Evolutionary conservation across 2,797 vertebrate genomes (phyloP).

Genomic region (Rallus crepitans): DNA sequence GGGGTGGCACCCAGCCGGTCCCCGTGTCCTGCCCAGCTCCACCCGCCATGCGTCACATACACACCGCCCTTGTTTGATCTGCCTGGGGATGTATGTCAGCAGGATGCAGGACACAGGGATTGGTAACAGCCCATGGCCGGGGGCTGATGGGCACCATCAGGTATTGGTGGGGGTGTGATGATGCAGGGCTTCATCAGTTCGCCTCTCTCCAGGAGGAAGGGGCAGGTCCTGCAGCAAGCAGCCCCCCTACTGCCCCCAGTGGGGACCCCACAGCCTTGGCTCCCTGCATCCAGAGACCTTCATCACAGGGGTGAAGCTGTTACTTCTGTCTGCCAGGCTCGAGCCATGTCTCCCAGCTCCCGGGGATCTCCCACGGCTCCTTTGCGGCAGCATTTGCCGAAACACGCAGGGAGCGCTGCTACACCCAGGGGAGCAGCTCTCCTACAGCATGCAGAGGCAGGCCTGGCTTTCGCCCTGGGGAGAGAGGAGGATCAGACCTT

Average conservation of each 20-base stretch:
- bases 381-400: neutral
- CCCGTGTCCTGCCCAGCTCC: neutral
- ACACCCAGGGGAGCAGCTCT: neutral
- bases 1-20: neutral
- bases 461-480: neutral
- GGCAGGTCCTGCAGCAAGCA: neutral
- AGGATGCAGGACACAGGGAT: neutral
- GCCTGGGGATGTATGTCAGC: neutral
- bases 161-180: neutral
- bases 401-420: neutral
- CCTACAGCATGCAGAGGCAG: neutral
- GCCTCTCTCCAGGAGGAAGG: neutral
- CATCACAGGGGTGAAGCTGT: neutral
- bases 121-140: constrained; percentile 14
- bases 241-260: neutral
- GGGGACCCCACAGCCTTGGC: neutral
- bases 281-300: neutral
- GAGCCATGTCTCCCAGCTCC: accelerated
- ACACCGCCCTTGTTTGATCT: constrained; percentile 53
- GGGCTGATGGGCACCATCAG: neutral
- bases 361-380: neutral
- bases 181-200: neutral
- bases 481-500: neutral
- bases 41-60: neutral
- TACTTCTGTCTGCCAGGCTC: neutral